Evolutionary conservation across 2,888 invertebrate genomes (phyloP), one percentile per base, ranked within the genome.

Genomic region (Unio pictorum): DNA sequence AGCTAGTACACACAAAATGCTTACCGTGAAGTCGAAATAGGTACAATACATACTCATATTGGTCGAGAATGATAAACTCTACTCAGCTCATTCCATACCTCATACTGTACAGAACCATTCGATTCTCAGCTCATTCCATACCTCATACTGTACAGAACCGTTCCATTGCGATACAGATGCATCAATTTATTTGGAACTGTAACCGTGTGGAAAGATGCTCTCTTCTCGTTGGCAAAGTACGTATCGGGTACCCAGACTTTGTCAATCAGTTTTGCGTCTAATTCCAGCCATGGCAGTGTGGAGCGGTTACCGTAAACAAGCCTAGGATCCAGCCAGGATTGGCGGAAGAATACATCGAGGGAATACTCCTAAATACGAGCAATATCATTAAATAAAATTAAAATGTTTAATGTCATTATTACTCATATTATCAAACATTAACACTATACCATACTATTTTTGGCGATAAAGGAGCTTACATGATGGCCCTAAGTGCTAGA

Each of bases 241-340:
- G 85, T 81, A 66, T 87, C 87, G 4, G 87, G 87, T 7, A 86
- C 84, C 87, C 87, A 87, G n/a, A 86, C 79, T 54, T 80, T 79
- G 17, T 78, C 68, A 74, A 85, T 85, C 60, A 81, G 68, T 68
- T 81, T 83, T 58, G 76, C 80, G 64, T 84, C 86, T 59, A 86
- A 72, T 66, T 86, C 85, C 34, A 86, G 68, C 72, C 76, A 72
- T 11, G 66, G 62, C 0, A 77, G 68, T 11, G 74, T 70, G 7
- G 78, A 79, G 62, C 75, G 68, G 66, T 82, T 77, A 34, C 70
- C 66, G 70, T 81, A 86, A 55, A 72, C 64, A 20, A 86, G 75
- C 7, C 86, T 69, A 0, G 67, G 65, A 67, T 86, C 86, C 1
- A 71, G 45, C 86, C 86, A 86, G 30, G 76, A 74, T 63, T 86